Evolutionary conservation across 2,797 vertebrate genomes (phyloP), one percentile per base, ranked within the genome.

Genomic region (Anomalospiza imberbis): DNA sequence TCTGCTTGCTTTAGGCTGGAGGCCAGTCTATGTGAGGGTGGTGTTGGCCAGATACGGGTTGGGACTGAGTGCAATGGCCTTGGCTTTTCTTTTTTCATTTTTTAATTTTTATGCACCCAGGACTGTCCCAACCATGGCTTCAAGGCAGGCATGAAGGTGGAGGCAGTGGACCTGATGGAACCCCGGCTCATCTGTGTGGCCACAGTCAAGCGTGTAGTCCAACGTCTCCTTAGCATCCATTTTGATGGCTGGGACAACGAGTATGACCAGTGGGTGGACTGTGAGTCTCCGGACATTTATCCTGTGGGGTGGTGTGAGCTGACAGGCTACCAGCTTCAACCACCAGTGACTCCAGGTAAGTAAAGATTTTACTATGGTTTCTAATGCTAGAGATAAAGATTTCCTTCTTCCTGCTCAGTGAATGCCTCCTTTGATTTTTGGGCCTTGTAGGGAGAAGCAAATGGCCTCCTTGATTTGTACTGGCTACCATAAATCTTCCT

Each of bases 261-360:
- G 94, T 99, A 99, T 2, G 99, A 99, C 98, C 99, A 99, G 98
- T 99, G 99, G 99, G 98, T 99, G 45, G 99, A 99, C 97, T 98
- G 98, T 82, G 98, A 99, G 92, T 99, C 99, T 31, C 98, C 99
- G 1, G 99, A 99, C 95, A 99, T 99, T 96, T 99, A 99, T 97
- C 99, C 99, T 0, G 98, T 99, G 5, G 99, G 99, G 85, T 99
- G 99, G 99, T 99, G 99, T 15, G 99, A 99, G 92, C 98, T 99
- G 81, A 98, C 98, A 5, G 98, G 98, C 84, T 99, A 99, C 96
- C 98, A 98, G 96, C 98, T 99, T 42, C 99, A 99, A 93, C 98
- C 98, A 0, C 99, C 99, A 1, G 98, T 99, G 57, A 98, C 98
- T 67, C 96, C 98, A 82, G 98, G 99, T 99, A 90, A 95, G 93